phyloP scores from a whole-genome alignment of 2,113 vertebrate species.

The Urocitellus parryii region DNA sequence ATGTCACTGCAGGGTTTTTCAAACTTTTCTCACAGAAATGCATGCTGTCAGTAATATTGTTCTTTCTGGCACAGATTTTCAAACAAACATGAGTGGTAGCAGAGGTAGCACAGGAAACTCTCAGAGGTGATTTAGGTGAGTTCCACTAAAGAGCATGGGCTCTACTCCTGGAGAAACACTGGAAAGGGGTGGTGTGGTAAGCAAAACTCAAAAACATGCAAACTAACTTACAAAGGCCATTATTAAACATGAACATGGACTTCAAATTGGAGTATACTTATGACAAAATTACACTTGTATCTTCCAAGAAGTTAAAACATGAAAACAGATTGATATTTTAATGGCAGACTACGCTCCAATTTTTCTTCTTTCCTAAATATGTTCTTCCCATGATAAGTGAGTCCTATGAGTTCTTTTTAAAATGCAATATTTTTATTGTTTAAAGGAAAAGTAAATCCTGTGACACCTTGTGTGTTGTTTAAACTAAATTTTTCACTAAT shows the following conservation, averaged over 20 bases:
- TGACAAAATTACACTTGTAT: background rate
- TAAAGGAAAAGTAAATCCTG: background rate
- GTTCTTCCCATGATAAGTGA: background rate
- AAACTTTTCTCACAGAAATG: background rate
- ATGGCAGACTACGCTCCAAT: background rate
- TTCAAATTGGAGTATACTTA: background rate
- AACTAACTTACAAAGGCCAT: background rate
- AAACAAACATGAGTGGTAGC: background rate
- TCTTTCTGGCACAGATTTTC: background rate
- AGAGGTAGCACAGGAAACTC: background rate
- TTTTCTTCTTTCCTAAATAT: background rate
- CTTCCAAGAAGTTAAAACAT: background rate
- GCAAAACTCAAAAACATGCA: background rate
- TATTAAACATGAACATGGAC: background rate
- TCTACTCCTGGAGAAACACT: background rate
- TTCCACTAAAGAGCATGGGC: background rate
- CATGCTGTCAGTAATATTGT: background rate
- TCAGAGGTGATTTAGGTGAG: background rate
- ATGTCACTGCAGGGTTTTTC: background rate
- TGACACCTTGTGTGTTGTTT: background rate
- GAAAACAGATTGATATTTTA: background rate
- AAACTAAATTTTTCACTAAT: background rate
- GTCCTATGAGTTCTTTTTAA: background rate
- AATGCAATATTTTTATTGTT: background rate
- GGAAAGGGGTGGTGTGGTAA: background rate